phyloP scores from a whole-genome alignment of 2,113 vertebrate genomes.

The Todiramphus chloris region DNA sequence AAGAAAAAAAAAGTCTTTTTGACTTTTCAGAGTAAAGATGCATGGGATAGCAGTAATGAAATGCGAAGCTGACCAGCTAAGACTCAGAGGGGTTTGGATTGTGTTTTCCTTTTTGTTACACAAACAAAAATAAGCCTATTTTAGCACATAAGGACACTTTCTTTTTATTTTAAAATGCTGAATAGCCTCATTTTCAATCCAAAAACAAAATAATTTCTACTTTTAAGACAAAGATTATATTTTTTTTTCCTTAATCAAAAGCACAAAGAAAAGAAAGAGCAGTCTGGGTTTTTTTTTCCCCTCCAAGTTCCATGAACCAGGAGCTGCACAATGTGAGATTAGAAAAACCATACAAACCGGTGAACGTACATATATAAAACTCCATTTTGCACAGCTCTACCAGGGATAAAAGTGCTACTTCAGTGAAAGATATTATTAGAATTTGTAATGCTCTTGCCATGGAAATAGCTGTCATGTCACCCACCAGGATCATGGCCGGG shows the following conservation, averaged over 20 bases:
- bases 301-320: neutral
- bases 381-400: neutral
- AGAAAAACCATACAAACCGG: neutral
- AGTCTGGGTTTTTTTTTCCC: neutral
- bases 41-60: neutral
- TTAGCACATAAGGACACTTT: neutral
- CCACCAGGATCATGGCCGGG: neutral
- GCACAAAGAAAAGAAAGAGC: neutral
- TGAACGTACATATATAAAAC: neutral
- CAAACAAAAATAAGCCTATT: neutral
- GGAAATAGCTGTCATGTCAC: slow-evolving; percentile 53
- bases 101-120: neutral
- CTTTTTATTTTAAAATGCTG: neutral
- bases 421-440: slow-evolving; percentile 43
- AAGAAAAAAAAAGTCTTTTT: neutral
- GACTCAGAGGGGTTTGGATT: neutral
- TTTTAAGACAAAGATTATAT: neutral
- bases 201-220: neutral
- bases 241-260: neutral
- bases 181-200: neutral
- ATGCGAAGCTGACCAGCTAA: neutral
- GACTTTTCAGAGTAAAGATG: neutral
- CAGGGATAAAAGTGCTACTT: slow-evolving; percentile 16
- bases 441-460: slow-evolving; percentile 38
- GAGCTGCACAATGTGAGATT: neutral